These are phyloP conservation scores for Chaitophorus viminalis DNA, from an alignment of 2,888 invertebrate species.

Conservation along the genomic window DNA sequence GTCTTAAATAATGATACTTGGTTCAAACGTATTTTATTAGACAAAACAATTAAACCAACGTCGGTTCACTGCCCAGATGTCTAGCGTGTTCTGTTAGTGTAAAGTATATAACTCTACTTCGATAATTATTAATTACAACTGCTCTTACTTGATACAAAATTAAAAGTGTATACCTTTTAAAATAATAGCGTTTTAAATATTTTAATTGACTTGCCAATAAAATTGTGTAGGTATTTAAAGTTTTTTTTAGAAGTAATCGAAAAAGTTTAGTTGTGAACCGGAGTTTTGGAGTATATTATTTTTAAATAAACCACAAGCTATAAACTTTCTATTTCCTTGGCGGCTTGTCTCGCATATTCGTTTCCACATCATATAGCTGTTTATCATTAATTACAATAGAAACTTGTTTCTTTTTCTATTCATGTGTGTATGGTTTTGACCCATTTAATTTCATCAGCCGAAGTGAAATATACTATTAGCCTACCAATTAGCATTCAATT, in stretches of 20 bases:
- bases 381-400: constrained; percentile 1
- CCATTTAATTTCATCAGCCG: too few relatives aligned
- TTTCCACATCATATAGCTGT: background rate
- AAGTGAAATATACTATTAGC: too few relatives aligned
- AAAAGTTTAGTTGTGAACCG: constrained; percentile 19
- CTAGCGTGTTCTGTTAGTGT: background rate
- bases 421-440: too few relatives aligned
- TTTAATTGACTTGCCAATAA: background rate
- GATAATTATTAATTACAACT: background rate
- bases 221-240: background rate
- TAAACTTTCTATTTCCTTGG: background rate
- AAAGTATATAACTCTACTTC: background rate
- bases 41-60: background rate
- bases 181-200: background rate
- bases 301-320: constrained; percentile 12
- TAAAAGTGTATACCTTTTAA: background rate
- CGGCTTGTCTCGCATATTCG: background rate
- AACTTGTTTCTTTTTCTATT: background rate
- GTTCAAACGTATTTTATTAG: background rate
- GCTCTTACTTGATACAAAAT: background rate
- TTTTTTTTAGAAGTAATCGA: constrained; percentile 22
- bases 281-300: background rate
- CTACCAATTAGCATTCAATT: too few relatives aligned
- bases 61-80: background rate
- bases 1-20: background rate